phyloP scores from a whole-genome alignment of 2,888 invertebrate genomes.

The Troides helena region DNA sequence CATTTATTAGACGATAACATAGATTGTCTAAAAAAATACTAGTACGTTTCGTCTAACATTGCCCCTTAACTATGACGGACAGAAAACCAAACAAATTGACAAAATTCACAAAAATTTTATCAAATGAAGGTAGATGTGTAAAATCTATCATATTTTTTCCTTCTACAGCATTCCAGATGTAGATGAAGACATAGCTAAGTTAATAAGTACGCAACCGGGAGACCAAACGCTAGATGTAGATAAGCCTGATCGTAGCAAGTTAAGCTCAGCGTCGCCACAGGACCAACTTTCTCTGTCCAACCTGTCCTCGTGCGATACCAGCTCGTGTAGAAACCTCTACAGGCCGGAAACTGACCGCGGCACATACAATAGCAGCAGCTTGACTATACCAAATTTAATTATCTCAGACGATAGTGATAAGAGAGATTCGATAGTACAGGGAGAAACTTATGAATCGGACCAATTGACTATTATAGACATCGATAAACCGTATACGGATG shows the following conservation, averaged over 20 bases:
- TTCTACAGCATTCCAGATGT: slow-evolving; percentile 76
- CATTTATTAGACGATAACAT: no score
- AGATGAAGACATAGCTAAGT: slow-evolving; percentile 77
- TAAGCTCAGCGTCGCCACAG: slow-evolving; percentile 59
- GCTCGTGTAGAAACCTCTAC: slow-evolving; percentile 71
- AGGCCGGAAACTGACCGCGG: slow-evolving; percentile 57
- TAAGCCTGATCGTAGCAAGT: slow-evolving; percentile 53
- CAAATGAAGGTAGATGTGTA: no score
- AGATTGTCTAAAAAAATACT: no score
- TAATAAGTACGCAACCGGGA: slow-evolving; percentile 64
- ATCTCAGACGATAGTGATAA: slow-evolving; percentile 74
- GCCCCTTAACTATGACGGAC: no score
- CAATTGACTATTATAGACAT: slow-evolving; percentile 84
- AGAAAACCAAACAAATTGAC: no score
- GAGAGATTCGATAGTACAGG: slow-evolving; percentile 69
- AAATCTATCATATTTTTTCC: slow-evolving; percentile 13
- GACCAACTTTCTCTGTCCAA: slow-evolving; percentile 67
- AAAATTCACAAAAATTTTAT: no score
- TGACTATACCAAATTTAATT: slow-evolving; percentile 75
- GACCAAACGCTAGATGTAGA: slow-evolving; percentile 61
- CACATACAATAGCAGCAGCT: slow-evolving; percentile 65
- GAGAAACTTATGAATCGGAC: slow-evolving; percentile 80
- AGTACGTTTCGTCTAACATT: no score
- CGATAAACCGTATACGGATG: slow-evolving; percentile 78
- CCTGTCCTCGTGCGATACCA: slow-evolving; percentile 72